A percentile compares a stretch with the other conserved stretches of the same genome.
Evolutionary conservation across 2,888 invertebrate genomes (phyloP).

Genomic region (Pyralis farinalis): DNA sequence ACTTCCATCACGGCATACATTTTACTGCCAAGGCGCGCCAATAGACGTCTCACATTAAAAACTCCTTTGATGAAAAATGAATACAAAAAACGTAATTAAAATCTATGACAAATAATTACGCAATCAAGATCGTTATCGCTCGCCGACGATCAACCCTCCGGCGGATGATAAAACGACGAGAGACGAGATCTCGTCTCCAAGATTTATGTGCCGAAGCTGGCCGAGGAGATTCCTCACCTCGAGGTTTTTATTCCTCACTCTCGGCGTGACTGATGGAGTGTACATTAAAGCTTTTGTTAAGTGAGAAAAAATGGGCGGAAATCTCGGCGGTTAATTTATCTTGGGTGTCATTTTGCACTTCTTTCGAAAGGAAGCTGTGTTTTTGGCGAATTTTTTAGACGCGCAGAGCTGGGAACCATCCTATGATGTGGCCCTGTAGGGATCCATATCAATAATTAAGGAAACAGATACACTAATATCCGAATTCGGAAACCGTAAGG

Average conservation of each 20-base stretch:
- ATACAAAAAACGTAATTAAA: too few species aligned
- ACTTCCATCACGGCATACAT: too few species aligned
- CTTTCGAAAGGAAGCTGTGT: neutral
- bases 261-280: constrained; percentile 2
- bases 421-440: too few species aligned
- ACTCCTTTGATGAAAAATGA: too few species aligned
- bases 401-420: too few species aligned
- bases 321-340: constrained; percentile 7
- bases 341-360: neutral
- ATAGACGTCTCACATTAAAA: too few species aligned
- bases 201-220: neutral
- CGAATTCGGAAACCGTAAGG: too few species aligned
- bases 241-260: constrained; percentile 4
- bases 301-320: constrained; percentile 5
- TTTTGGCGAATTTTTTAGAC: neutral
- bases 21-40: too few species aligned
- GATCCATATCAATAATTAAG: too few species aligned
- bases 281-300: constrained; percentile 8
- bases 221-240: neutral
- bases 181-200: neutral
- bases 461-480: too few species aligned
- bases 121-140: neutral
- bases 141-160: neutral
- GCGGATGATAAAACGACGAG: neutral
- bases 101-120: too few species aligned